Evolutionary conservation across 2,888 invertebrate genomes (phyloP).

Genomic region (Keiferia lycopersicella): DNA sequence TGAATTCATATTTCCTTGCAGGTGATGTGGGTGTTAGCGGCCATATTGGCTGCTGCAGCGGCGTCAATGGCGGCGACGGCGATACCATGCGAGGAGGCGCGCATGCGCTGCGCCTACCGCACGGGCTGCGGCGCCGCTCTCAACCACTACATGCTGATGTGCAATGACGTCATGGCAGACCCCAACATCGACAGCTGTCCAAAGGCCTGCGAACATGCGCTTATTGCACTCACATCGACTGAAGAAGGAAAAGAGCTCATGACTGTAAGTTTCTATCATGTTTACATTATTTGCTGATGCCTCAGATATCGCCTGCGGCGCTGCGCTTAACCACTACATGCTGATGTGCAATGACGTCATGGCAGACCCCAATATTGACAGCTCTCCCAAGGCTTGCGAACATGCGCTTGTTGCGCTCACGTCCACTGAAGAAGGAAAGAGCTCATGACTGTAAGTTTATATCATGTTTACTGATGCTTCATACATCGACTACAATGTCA

Average conservation of each 20-base stretch:
- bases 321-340: constrained; percentile 89
- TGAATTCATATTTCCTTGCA: constrained; percentile 35
- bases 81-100: constrained; percentile 84
- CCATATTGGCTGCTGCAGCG: constrained; percentile 51
- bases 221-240: constrained; percentile 89
- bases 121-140: constrained; percentile 89
- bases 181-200: constrained; percentile 82
- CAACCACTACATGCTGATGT: constrained; percentile 88
- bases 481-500: constrained; percentile 85
- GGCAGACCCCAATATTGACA: constrained; percentile 72
- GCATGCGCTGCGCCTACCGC: constrained; percentile 87
- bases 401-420: constrained; percentile 90
- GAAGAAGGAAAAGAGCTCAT: constrained; percentile 89
- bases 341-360: constrained; percentile 42
- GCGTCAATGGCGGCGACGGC: constrained; percentile 56
- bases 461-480: neutral
- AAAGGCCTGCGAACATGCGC: constrained; percentile 87
- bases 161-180: constrained; percentile 85
- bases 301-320: constrained; percentile 83
- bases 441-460: constrained; percentile 85
- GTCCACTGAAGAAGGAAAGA: constrained; percentile 89
- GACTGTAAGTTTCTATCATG: constrained; percentile 80
- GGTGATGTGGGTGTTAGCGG: constrained; percentile 71
- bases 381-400: constrained; percentile 87
- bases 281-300: too few species aligned